A percentile compares a stretch with the other conserved stretches of the same genome.
Conservation (phyloP, 2,113 vertebrate genomes). For the Eonycteris spelaea region DNA sequence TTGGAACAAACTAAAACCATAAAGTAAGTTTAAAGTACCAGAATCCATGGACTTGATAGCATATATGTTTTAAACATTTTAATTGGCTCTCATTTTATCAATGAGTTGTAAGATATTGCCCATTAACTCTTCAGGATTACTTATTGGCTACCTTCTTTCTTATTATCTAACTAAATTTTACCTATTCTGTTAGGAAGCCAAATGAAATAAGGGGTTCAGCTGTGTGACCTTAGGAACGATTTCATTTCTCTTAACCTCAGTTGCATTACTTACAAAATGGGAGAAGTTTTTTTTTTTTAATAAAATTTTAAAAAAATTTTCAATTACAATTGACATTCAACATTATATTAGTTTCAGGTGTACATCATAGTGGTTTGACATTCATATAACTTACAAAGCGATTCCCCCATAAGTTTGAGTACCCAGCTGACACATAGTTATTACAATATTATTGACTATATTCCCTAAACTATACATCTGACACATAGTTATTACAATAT, state of each 20-base stretch:
- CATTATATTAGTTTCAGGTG: too few relatives aligned
- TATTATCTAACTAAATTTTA: not conserved
- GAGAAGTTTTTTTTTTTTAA: not conserved
- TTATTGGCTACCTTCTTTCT: not conserved
- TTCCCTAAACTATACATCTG: too few relatives aligned
- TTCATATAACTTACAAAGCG: too few relatives aligned
- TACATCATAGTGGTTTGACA: too few relatives aligned
- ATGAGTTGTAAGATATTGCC: not conserved
- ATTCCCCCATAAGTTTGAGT: too few relatives aligned
- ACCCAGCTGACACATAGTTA: too few relatives aligned
- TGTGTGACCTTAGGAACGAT: not conserved
- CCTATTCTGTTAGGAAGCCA: not conserved
- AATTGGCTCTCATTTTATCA: not conserved
- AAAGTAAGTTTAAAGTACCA: not conserved
- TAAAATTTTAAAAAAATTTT: too few relatives aligned
- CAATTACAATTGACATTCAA: too few relatives aligned
- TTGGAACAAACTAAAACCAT: not conserved
- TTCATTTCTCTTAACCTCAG: not conserved
- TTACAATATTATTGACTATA: too few relatives aligned
- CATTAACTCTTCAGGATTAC: not conserved
- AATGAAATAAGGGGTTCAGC: not conserved
- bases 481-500: too few relatives aligned
- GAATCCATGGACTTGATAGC: not conserved
- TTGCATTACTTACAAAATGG: not conserved
- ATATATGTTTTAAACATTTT: not conserved